Percentiles rank a stretch among this genome's conserved stretches.
Evolutionary conservation across 2,797 vertebrate species (phyloP).

Genomic region (Pseudochaenichthys georgianus): DNA sequence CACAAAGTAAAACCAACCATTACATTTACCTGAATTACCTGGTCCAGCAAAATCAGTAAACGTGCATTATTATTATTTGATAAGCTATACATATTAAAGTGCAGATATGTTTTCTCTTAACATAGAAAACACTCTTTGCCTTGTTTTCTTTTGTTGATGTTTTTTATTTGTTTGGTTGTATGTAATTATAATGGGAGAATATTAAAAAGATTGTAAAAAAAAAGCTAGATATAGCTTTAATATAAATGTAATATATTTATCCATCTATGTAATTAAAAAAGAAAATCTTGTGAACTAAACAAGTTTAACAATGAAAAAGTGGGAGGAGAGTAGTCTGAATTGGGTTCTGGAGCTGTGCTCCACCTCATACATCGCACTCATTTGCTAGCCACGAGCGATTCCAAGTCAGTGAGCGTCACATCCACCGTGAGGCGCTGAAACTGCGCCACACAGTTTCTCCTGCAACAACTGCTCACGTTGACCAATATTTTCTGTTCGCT

Average conservation of each 20-base stretch:
- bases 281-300: too few species aligned
- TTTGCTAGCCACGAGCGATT: constrained; percentile 83
- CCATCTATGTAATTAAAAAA: too few species aligned
- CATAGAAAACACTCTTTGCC: too few species aligned
- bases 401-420: constrained; percentile 79
- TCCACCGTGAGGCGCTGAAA: constrained; percentile 21
- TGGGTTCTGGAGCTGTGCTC: constrained; percentile 78
- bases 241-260: too few species aligned
- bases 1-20: neutral
- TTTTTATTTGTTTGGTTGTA: too few species aligned
- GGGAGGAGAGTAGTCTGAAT: constrained; percentile 86
- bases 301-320: neutral
- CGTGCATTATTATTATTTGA: neutral
- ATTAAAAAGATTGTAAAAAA: too few species aligned
- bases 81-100: neutral
- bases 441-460: constrained; percentile 54
- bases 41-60: neutral
- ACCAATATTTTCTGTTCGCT: constrained; percentile 85
- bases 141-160: too few species aligned
- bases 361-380: constrained; percentile 82
- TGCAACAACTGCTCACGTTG: constrained; percentile 28
- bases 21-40: too few species aligned
- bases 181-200: too few species aligned
- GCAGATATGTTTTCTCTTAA: neutral
- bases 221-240: too few species aligned